Base-by-base conservation (phyloP, 2,888 invertebrate genomes). In the Tachina lurida region DNA sequence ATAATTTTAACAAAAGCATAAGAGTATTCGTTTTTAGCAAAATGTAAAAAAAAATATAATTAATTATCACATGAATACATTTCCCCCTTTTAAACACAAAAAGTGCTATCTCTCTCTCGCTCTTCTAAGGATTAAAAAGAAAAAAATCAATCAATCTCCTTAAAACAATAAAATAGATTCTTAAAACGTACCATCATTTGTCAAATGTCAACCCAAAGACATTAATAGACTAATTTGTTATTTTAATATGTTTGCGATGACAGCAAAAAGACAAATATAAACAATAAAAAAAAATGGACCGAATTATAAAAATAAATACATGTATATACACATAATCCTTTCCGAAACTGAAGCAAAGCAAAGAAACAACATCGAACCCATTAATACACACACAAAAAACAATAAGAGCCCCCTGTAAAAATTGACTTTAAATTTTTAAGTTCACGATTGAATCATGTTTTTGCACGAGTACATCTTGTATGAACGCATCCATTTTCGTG, bases 171-270 rank as follows among this genome's bases (percentile, higher is more conserved):
- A 68, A 58, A 60, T 17, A 49, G 10, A 52, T 68, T 68, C 31
- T 22, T 5, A 3, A 17, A 54, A 22, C 8, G 49, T 7, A 63
- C 13, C 52, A 67, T 62, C 52, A 74, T 74, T 81, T 74, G 60
- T 68, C 65, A 74, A 81, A 43, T 60, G 81, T 58, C 81, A 67
- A 60, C 31, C 13, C 43, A 68, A 68, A 60, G 74, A 68, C 81
- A 75, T 68, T 68, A 81, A 81, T 74, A 68, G 67, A 74, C 60
- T 81, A 81, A 81, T 81, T 81, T 81, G 58, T 75, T 81, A 81
- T 60, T 81, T 81, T 81, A 68, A 81, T 68, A 60, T 75, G 68
- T 81, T 65, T 67, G 39, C 68, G 67, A 74, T 74, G 74, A 52
- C 52, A 60, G 39, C 12, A 74, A 49, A 67, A 43, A 49, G 22